These are phyloP conservation scores for Caenorhabditis sp. DNA, from an alignment of 2,888 invertebrate species.

Conservation along the genomic window DNA sequence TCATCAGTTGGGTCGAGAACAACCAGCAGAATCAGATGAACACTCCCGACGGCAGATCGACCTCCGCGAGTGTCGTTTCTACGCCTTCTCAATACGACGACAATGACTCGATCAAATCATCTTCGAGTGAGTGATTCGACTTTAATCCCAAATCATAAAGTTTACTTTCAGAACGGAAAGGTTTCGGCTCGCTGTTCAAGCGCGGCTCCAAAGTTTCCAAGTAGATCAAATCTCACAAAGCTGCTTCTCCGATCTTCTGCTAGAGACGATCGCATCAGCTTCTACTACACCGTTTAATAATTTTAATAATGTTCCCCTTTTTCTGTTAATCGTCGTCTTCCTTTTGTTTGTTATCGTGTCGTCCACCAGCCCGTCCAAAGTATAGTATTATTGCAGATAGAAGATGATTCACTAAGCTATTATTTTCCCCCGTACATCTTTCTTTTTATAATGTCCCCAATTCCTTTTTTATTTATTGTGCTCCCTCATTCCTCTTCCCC, in stretches of 20 bases:
- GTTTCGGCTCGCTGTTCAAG: slow-evolving; percentile 58
- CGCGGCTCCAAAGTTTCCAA: slow-evolving; percentile 58
- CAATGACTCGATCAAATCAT: slow-evolving; percentile 59
- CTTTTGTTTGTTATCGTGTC: slow-evolving; percentile 8
- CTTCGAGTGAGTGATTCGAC: slow-evolving; percentile 32
- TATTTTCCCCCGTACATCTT: background rate
- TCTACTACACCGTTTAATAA: background rate
- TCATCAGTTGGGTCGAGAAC: slow-evolving; percentile 66
- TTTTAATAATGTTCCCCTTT: slow-evolving; percentile 2
- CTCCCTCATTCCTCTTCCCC: background rate
- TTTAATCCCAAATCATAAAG: background rate
- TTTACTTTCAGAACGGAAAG: slow-evolving; percentile 55
- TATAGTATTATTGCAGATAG: slow-evolving; percentile 35
- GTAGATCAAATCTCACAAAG: slow-evolving; percentile 14
- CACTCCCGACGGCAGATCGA: slow-evolving; percentile 41
- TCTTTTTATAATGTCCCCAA: background rate
- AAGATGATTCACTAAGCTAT: slow-evolving; percentile 2
- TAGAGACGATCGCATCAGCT: slow-evolving; percentile 28
- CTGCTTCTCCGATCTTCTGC: slow-evolving; percentile 29
- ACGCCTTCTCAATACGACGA: slow-evolving; percentile 57
- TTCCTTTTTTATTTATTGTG: slow-evolving; percentile 15
- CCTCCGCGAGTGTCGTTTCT: slow-evolving; percentile 39
- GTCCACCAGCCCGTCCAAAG: slow-evolving; percentile 17
- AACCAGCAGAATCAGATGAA: slow-evolving; percentile 44
- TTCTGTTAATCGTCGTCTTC: background rate